Percentiles rank a stretch among this genome's conserved stretches.
These are phyloP conservation scores for Colletes gigas DNA, from an alignment of 1,140 invertebrate genomes.

Conservation along the genomic window DNA sequence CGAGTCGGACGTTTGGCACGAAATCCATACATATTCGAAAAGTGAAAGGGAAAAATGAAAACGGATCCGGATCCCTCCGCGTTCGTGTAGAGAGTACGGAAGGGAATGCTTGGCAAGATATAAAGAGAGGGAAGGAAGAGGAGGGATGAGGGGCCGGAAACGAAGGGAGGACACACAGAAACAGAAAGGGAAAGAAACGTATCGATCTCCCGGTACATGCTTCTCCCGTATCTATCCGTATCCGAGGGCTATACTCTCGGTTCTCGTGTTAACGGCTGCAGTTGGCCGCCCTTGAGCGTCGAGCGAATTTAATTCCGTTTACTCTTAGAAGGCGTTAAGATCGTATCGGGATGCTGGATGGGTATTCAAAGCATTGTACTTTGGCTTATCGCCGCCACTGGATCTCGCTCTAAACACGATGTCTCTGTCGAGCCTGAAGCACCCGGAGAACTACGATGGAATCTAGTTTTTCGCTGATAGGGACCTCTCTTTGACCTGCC, in stretches of 20 bases:
- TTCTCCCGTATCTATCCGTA: slow-evolving; percentile 60
- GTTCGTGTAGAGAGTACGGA: slow-evolving; percentile 5
- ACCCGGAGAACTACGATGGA: slow-evolving; percentile 45
- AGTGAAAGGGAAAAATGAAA: slow-evolving; percentile 61
- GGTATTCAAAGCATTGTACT: slow-evolving; percentile 75
- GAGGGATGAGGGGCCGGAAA: slow-evolving; percentile 21
- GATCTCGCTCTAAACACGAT: slow-evolving; percentile 73
- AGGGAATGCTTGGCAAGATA: slow-evolving; percentile 29
- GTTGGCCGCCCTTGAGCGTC: slow-evolving; percentile 30
- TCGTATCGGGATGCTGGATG: slow-evolving; percentile 74
- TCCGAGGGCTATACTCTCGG: slow-evolving; percentile 22
- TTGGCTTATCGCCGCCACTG: slow-evolving; percentile 68
- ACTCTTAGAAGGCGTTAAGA: slow-evolving; percentile 74
- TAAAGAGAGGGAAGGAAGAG: slow-evolving; percentile 38
- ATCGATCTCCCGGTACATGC: slow-evolving; percentile 62
- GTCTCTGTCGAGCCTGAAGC: slow-evolving; percentile 65
- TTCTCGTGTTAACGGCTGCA: slow-evolving; percentile 42
- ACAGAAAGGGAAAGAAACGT: slow-evolving; percentile 66
- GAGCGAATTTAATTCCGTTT: slow-evolving; percentile 76
- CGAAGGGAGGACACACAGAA: slow-evolving; percentile 21
- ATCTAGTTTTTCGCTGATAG: slow-evolving; percentile 61
- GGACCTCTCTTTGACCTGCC: slow-evolving; percentile 63
- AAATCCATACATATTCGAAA: slow-evolving; percentile 53
- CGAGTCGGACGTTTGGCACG: slow-evolving; percentile 44
- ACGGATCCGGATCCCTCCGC: slow-evolving; percentile 22